phyloP scores from a whole-genome alignment of 2,888 invertebrate species.

The Lomographa bimaculata region DNA sequence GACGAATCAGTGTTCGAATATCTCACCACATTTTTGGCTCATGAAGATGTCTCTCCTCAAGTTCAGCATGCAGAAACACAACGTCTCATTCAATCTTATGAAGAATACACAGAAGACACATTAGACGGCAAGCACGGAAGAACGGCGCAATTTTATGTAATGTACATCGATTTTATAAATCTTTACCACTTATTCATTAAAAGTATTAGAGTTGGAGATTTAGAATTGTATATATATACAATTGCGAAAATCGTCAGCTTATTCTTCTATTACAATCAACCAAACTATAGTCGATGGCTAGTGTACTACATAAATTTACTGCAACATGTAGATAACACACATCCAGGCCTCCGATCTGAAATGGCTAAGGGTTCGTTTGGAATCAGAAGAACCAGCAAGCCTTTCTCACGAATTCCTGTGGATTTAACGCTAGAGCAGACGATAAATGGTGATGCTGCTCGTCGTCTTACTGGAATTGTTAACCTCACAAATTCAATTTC shows the following conservation, averaged over 20 bases:
- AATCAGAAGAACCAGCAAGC: conserved; percentile 21
- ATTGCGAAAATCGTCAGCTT: conserved; percentile 28
- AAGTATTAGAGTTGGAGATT: conserved; percentile 31
- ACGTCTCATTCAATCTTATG: conserved; percentile 41
- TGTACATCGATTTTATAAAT: conserved; percentile 30
- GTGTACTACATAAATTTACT: conserved; percentile 2
- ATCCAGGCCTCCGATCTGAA: conserved; percentile 19
- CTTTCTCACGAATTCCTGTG: conserved; percentile 22
- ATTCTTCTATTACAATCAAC: conserved; percentile 35
- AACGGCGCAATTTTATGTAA: conserved; percentile 31
- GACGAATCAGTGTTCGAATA: conserved; percentile 5
- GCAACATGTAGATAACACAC: conserved; percentile 10
- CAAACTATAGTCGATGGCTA: conserved; percentile 22
- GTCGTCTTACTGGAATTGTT: conserved; percentile 20
- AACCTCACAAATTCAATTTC: too few relatives aligned
- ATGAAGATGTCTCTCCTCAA: conserved; percentile 46
- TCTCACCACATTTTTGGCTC: conserved; percentile 22
- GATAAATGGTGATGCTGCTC: conserved; percentile 28
- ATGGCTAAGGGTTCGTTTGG: conserved; percentile 20
- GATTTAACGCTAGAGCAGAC: conserved; percentile 28
- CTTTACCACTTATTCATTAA: conserved; percentile 28
- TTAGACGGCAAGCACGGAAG: conserved; percentile 26
- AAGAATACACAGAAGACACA: conserved; percentile 32
- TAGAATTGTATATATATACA: conserved; percentile 29
- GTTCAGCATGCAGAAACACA: conserved; percentile 41